Percentiles rank a stretch among this genome's conserved stretches.
phyloP scores from a whole-genome alignment of 1,140 invertebrate genomes.

The Pogonus chalceus region DNA sequence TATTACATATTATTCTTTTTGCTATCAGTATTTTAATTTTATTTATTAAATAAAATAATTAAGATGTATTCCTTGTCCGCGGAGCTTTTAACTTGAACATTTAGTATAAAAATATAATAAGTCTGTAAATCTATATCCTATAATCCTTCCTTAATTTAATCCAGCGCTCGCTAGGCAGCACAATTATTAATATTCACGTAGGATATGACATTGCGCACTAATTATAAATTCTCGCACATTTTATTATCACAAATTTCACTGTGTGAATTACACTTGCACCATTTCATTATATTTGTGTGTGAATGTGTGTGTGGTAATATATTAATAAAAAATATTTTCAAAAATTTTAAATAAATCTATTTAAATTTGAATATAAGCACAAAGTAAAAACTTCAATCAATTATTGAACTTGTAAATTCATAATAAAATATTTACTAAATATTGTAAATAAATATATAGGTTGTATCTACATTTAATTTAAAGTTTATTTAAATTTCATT shows the following conservation, averaged over 20 bases:
- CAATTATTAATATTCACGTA: constrained; percentile 31
- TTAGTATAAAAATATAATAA: too few relatives aligned
- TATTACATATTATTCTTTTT: constrained; percentile 12
- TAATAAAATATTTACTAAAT: not conserved
- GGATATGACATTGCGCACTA: constrained; percentile 36
- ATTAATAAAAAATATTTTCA: constrained; percentile 1
- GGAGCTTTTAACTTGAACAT: not conserved
- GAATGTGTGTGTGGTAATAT: constrained; percentile 23
- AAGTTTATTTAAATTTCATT: too few relatives aligned
- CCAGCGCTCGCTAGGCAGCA: constrained; percentile 31
- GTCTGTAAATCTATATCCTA: too few relatives aligned
- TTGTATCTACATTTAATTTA: too few relatives aligned
- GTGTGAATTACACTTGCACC: constrained; percentile 35
- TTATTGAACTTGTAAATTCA: not conserved
- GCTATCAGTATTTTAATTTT: constrained; percentile 10
- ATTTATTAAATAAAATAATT: constrained; percentile 10
- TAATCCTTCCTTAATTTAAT: constrained; percentile 8
- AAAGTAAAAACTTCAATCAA: not conserved
- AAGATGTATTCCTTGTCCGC: constrained; percentile 8
- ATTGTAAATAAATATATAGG: too few relatives aligned
- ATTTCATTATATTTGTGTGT: constrained; percentile 27
- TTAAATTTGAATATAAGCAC: too few relatives aligned
- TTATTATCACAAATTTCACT: constrained; percentile 28
- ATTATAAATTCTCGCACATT: constrained; percentile 26
- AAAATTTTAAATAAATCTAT: constrained; percentile 31